These are phyloP conservation scores for Piscicola geometra DNA, from an alignment of 2,888 invertebrate species.

Conservation along the genomic window DNA sequence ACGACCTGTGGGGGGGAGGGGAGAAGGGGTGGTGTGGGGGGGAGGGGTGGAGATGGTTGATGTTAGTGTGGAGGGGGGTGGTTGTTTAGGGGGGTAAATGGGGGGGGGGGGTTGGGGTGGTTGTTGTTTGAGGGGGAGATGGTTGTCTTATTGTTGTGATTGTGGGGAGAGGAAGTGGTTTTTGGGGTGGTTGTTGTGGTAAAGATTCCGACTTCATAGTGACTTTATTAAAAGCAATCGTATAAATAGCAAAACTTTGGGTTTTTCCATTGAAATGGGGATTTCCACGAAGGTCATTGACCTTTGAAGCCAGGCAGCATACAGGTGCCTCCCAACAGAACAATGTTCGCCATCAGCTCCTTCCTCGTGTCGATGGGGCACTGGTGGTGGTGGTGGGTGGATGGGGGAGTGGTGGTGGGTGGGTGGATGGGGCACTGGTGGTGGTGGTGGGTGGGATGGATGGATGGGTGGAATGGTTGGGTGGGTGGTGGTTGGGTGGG, in stretches of 20 bases:
- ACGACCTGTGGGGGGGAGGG: constrained; percentile 58
- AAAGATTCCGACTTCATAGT: background rate
- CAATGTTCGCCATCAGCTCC: constrained; percentile 73
- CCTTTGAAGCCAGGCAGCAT: constrained; percentile 75
- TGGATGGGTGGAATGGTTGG: background rate
- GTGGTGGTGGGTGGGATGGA: background rate
- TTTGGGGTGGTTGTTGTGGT: too few species aligned
- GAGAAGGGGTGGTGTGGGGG: too few species aligned
- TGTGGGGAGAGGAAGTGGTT: too few species aligned
- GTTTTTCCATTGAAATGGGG: background rate
- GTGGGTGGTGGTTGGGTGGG: background rate
- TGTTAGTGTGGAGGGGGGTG: too few species aligned
- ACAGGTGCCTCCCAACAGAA: constrained; percentile 80
- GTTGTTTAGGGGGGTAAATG: too few species aligned
- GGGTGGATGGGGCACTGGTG: background rate
- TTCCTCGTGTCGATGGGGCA: constrained; percentile 77
- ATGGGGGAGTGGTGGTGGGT: background rate
- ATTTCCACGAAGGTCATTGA: background rate
- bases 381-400: constrained; percentile 48
- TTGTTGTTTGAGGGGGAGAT: too few species aligned
- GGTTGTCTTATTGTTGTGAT: too few species aligned
- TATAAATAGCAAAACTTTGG: background rate
- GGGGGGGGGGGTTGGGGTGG: too few species aligned
- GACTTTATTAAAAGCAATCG: too few species aligned
- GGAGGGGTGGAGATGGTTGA: too few species aligned